Evolutionary conservation across 1,140 invertebrate genomes (phyloP), one percentile per base, ranked within the genome.

Genomic region (Meteorus sp.): DNA sequence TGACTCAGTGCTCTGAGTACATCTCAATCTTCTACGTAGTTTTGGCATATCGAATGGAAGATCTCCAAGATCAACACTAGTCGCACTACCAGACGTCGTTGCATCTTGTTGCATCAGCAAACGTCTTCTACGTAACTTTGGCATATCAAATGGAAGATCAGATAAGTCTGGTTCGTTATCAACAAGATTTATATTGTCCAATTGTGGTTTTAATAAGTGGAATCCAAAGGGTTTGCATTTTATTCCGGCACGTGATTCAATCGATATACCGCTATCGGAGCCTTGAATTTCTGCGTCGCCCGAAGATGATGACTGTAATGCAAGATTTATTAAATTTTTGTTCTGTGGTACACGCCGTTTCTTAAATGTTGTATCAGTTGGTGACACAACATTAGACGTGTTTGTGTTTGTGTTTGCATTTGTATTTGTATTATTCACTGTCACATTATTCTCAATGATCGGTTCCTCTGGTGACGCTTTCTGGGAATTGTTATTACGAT

Each of bases 41-140:
- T 94, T 94, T 9, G 92, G 91, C 90, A 94, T 93, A 72, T 94
- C 92, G 70, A 94, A 94, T 13, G 92, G 91, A 59, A 94, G 81
- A 67, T 92, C 86, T 43, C 86, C 82, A 1, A 93, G 77, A 69
- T 93, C 90, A 8, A 90, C 87, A 4, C 86, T 88, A 2, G 86
- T 88, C 17, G 86, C 85, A 64, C 87, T 89, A 31, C 86, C 85
- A 11, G 87, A 88, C 27, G 88, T 89, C 39, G 85, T 86, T 6
- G 83, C 83, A 33, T 84, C 82, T 62, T 85, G 77, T 41, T 79
- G 74, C 68, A 78, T 71, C 13, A 80, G 68, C 15, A 79, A 74
- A 60, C 89, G 83, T 72, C 88, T 84, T 43, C 91, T 82, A 39
- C 90, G 79, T 50, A 94, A 74, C 72, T 94, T 94, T n/a, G 92